Percentiles rank a stretch among this genome's conserved stretches.
These are phyloP conservation scores for Drosophila melanosoma DNA, from an alignment of 2,888 invertebrate genomes.

Conservation along the genomic window DNA sequence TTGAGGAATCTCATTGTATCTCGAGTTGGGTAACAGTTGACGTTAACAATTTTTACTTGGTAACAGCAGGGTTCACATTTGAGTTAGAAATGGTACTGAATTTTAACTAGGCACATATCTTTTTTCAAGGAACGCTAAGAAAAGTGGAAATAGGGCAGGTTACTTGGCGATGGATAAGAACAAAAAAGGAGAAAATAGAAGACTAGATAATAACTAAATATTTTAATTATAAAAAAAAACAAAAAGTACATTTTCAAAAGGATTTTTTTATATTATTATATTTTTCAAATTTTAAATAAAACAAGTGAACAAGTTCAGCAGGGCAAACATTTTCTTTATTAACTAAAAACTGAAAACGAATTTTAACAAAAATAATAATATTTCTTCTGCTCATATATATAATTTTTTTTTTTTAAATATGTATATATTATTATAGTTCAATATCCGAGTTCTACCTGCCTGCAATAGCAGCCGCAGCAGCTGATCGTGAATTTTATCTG, in stretches of 20 bases:
- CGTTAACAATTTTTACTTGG: background rate
- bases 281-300: background rate
- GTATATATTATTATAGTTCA: background rate
- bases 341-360: no score
- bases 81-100: background rate
- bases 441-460: slow-evolving; percentile 15
- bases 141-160: background rate
- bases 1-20: background rate
- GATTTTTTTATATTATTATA: no score
- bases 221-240: no score
- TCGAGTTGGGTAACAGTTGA: background rate
- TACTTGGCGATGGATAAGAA: background rate
- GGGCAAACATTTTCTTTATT: no score
- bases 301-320: no score
- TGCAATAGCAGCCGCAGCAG: slow-evolving; percentile 45
- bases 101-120: background rate
- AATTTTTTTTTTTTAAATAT: background rate
- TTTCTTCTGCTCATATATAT: background rate
- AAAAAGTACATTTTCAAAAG: no score
- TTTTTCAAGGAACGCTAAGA: background rate
- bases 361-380: background rate
- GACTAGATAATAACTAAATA: background rate
- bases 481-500: slow-evolving; percentile 50
- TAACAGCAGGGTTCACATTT: background rate
- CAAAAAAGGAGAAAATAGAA: background rate